These are phyloP conservation scores for Aproaerema taeniolella DNA, from an alignment of 2,888 invertebrate species.

Conservation along the genomic window DNA sequence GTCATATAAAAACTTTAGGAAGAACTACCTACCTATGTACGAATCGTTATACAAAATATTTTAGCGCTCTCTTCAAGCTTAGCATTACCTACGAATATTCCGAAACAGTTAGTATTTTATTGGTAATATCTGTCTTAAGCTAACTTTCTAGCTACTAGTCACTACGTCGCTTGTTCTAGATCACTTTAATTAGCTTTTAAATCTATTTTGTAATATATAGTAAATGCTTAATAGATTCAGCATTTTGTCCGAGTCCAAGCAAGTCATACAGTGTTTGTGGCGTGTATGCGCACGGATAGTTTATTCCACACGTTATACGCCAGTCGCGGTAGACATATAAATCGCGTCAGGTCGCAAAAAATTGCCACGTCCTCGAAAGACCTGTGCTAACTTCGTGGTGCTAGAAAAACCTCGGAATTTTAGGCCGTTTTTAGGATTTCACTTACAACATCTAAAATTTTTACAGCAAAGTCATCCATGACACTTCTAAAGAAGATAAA, in stretches of 20 bases:
- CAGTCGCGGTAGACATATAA: conserved; percentile 10
- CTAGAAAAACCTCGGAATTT: too few relatives aligned
- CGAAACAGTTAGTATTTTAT: conserved; percentile 34
- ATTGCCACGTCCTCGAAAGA: too few relatives aligned
- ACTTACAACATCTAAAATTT: too few relatives aligned
- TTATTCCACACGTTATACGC: background rate
- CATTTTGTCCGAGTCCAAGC: conserved; percentile 43
- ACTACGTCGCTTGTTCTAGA: conserved; percentile 51
- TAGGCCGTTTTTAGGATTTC: too few relatives aligned
- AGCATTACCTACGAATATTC: conserved; percentile 50
- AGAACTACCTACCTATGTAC: conserved; percentile 59
- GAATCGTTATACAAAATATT: conserved; percentile 75
- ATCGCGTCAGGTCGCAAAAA: too few relatives aligned
- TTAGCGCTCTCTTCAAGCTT: conserved; percentile 60
- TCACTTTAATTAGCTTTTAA: conserved; percentile 44
- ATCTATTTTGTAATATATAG: conserved; percentile 47
- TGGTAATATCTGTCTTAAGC: conserved; percentile 36
- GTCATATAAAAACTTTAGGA: conserved; percentile 70
- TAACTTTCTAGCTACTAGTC: conserved; percentile 56
- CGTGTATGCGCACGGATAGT: conserved; percentile 25
- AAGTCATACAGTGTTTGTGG: conserved; percentile 28
- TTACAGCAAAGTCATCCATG: too few relatives aligned
- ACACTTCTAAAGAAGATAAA: too few relatives aligned
- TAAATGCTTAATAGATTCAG: conserved; percentile 60
- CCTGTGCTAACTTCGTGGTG: too few relatives aligned